Base-by-base conservation (phyloP, 2,797 vertebrate genomes). In the Spheniscus humboldti region DNA sequence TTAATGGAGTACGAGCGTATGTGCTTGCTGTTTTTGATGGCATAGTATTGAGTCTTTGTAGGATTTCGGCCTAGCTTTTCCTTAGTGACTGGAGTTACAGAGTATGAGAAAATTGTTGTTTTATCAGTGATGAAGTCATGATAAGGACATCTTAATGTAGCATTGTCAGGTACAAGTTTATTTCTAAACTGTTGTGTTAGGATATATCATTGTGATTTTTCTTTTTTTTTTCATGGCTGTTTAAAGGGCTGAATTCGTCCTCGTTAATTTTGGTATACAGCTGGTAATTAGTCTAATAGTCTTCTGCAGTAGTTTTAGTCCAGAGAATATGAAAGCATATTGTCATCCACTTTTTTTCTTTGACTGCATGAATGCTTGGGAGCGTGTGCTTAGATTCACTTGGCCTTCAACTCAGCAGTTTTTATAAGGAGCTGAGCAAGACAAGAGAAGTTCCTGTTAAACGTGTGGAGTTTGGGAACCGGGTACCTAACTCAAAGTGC, bases 141-240 rank as follows among this genome's bases (percentile, higher is more conserved):
- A 17, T 55, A 47, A 82, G 30, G 62, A 11, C 30, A 56, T 88
- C 43, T 18, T 53, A 63, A 1, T 76, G 13, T 33, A 79, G 48
- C 13, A 9, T 14, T 79, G 43, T 53, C 23, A 48, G 31, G 52
- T 59, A 28, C 10, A 45, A 84, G 8, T 45, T 60, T 31, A 12
- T 77, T 75, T 93, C 43, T 2, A 7, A 13, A 48, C 28, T 71
- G 11, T 56, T n/a, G 7, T 43, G 3, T 63, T 86, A 62, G 30
- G 10, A 16, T 76, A 18, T 27, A 13, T 63, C 11, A 11, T 52
- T 56, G 11, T 64, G 25, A 30, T 27, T 89, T 71, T n/a, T 43
- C 2, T 50, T 52, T 43, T 39, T 39, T 31, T n/a, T 10, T 10
- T 19, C 0, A 0, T 48, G 16, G 24, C 13, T 75, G 0, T 78